Conservation (phyloP, 2,888 invertebrate genomes). For the Apomyelois bistriatella region DNA sequence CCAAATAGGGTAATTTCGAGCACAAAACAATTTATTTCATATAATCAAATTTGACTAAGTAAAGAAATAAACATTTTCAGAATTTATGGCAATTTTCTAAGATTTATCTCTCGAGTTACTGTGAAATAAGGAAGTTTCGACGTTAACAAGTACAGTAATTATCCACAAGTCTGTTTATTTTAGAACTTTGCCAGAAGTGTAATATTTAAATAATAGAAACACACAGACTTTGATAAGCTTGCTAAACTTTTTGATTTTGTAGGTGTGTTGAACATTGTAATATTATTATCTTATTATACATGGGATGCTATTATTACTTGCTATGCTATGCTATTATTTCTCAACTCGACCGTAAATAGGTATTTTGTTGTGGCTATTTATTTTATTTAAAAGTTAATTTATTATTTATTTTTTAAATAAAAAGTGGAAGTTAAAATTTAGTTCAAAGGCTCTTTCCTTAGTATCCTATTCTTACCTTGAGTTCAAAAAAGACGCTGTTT, state of each 20-base stretch:
- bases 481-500: no score
- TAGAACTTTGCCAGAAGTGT: background rate
- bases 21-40: constrained; percentile 4
- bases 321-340: no score
- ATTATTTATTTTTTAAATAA: no score
- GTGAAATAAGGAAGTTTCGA: background rate
- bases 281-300: no score
- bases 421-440: no score
- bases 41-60: background rate
- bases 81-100: background rate
- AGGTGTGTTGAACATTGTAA: background rate
- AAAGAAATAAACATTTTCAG: background rate
- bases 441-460: no score
- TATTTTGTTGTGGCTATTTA: no score
- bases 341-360: no score
- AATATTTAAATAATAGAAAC: constrained; percentile 6
- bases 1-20: background rate
- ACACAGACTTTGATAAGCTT: background rate
- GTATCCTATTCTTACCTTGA: no score
- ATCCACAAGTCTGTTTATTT: background rate
- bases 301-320: no score
- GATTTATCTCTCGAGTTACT: background rate
- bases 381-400: no score
- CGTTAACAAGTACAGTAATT: background rate
- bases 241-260: background rate